Conservation (phyloP, 2,797 vertebrate genomes). For the Atherinosoma microstoma region DNA sequence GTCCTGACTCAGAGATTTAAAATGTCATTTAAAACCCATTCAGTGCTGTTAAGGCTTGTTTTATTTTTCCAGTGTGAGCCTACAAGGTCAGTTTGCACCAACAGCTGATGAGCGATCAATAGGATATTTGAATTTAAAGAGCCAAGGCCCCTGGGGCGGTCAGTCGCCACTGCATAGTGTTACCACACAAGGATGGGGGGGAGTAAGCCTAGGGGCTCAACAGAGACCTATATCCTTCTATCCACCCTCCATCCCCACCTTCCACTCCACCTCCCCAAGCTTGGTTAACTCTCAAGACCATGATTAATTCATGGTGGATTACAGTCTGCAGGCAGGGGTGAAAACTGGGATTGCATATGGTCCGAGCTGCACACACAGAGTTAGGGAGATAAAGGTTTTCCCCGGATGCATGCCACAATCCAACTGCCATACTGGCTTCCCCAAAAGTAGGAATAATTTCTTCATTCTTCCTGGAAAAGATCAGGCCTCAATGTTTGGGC, state of each 20-base stretch:
- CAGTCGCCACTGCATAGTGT: slow-evolving; percentile 70
- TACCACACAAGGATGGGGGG: slow-evolving; percentile 52
- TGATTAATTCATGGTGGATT: slow-evolving; percentile 89
- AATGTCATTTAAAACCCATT: slow-evolving; percentile 78
- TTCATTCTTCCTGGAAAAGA: slow-evolving; percentile 41
- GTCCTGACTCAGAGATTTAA: slow-evolving; percentile 75
- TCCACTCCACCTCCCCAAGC: slow-evolving; percentile 69
- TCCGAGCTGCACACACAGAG: slow-evolving; percentile 71
- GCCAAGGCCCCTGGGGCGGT: slow-evolving; percentile 72
- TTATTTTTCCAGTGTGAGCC: slow-evolving; percentile 77
- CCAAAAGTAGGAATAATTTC: slow-evolving; percentile 47
- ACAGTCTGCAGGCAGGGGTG: slow-evolving; percentile 78
- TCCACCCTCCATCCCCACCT: slow-evolving; percentile 58
- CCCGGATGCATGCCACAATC: slow-evolving; percentile 71
- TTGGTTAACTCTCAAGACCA: slow-evolving; percentile 86
- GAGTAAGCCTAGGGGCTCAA: slow-evolving; percentile 78
- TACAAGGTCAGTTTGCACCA: slow-evolving; percentile 84
- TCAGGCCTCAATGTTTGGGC: slow-evolving; percentile 53
- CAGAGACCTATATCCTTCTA: slow-evolving; percentile 74
- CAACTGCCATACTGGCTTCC: slow-evolving; percentile 38
- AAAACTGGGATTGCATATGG: slow-evolving; percentile 66
- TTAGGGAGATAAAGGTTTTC: slow-evolving; percentile 78
- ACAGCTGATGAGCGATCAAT: slow-evolving; percentile 86
- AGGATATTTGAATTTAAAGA: slow-evolving; percentile 87
- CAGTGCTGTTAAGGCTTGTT: slow-evolving; percentile 75